Evolutionary conservation across 2,888 invertebrate species (phyloP), one percentile per base, ranked within the genome.

Genomic region (Tipula vernalis): DNA sequence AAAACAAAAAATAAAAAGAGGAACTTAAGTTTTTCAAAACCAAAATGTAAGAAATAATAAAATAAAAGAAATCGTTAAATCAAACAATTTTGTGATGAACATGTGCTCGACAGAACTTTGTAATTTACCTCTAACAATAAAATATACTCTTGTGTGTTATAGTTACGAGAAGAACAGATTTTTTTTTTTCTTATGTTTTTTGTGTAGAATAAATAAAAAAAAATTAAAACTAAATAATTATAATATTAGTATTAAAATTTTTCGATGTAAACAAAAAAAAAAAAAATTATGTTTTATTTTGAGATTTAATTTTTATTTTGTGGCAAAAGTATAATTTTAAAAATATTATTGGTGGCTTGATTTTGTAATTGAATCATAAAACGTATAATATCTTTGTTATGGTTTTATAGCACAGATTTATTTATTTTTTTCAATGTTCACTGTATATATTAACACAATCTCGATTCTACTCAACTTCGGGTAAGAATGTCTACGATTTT

Each of bases 51-150:
- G 71, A 71, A 6, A 71, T 71, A 18, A 71, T 71, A 71, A 28
- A 71, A 71, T 71, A 71, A 71, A 71, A 71, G 15, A 71, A 51
- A 51, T 51, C 51, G 51, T 51, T 71, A 71, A 71, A 71, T 71
- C 71, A 71, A 71, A 71, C 71, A 71, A 71, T 28, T 28, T 28
- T 28, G 1, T 71, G 28, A 71, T 71, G 71, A 71, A 71, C 71
- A 71, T 71, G 71, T 71, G 71, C 71, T 71, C 71, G 28, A 71
- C 71, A 71, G 71, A 71, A 28, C 71, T 71, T 28, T 71, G 12
- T 71, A 71, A 71, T 71, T 71, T 71, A 71, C 71, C 71, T 71
- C 71, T 71, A 71, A 71, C 71, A 71, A 71, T 71, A 71, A 71
- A 71, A 71, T 71, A 10, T 71, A 71, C 71, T 71, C 39, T 39